Evolutionary conservation across 2,888 invertebrate species (phyloP), one percentile per base, ranked within the genome.

Genomic region (Pasiphila rectangulata): DNA sequence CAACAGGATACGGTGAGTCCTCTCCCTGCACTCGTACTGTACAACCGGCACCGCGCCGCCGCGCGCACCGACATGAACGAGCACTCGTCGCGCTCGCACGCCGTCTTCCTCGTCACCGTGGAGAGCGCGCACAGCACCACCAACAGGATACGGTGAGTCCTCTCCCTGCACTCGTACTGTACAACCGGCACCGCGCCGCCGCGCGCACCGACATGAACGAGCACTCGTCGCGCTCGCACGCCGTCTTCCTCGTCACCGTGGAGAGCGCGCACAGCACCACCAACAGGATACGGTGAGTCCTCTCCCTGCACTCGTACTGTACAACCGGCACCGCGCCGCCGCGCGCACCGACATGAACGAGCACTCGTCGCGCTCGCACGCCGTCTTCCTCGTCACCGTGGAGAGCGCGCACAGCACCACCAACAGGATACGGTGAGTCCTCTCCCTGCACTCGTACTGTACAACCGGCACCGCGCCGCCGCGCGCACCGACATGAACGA

Each of bases 11-110:
- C 47, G 47, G 47, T 48, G 10, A 46, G 19, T n/a, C n/a, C n/a
- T n/a, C n/a, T n/a, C n/a, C n/a, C n/a, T n/a, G n/a, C n/a, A n/a
- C n/a, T n/a, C n/a, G n/a, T n/a, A n/a, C n/a, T n/a, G n/a, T n/a
- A n/a, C 39, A 98, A 98, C 83, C 92, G 94, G 64, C 96, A 98
- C 84, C 92, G 99, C 64, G 96, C 98, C n/a, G 94, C 98, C 36
- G 99, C 95, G 16, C 94, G 96, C 53, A 98, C 98, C 40, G 96
- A 98, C 79, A 98, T 98, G 98, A 99, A 99, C 88, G 97, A 98
- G 80, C 98, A 98, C 83, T 98, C 98, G 67, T 98, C 98, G 24
- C 90, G 99, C 54, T 98, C 98, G 34, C 99, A 99, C 89, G 99
- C 99, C 42, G 98, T 99, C 59, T 99, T 99, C 83, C 95, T 98